A percentile compares a stretch with the other conserved stretches of the same genome.
These are phyloP conservation scores for Temnothorax longispinosus DNA, from an alignment of 1,140 invertebrate genomes.

Conservation along the genomic window DNA sequence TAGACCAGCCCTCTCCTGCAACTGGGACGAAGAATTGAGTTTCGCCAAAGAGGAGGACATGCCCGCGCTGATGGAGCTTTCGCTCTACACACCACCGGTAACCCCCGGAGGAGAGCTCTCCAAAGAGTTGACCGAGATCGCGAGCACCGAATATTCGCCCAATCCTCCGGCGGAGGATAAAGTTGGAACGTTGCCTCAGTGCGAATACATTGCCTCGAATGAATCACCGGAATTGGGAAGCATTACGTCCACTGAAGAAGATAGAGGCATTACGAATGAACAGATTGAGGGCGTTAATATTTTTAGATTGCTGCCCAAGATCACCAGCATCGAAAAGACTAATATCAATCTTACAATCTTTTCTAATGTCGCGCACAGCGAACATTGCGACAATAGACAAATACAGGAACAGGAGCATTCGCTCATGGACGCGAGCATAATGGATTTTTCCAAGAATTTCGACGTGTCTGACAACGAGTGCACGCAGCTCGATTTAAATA, in stretches of 20 bases:
- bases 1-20: not conserved
- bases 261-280: not conserved
- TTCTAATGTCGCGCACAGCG: not conserved
- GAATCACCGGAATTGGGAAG: not conserved
- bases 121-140: not conserved
- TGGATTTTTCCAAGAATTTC: not conserved
- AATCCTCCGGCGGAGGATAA: constrained; percentile 2
- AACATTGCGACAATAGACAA: not conserved
- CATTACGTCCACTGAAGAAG: not conserved
- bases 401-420: not conserved
- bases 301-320: constrained; percentile 17
- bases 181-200: not conserved
- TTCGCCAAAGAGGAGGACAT: constrained; percentile 40
- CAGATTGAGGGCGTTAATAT: not conserved
- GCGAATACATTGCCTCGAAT: not conserved
- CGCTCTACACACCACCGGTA: constrained; percentile 12
- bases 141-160: not conserved
- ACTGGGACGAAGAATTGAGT: constrained; percentile 40
- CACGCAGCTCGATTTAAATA: not conserved
- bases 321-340: constrained; percentile 49
- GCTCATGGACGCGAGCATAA: not conserved
- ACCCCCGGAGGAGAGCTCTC: not conserved
- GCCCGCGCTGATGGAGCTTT: not conserved
- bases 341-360: constrained; percentile 40
- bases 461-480: not conserved